phyloP scores from a whole-genome alignment of 2,888 invertebrate species.

The Lithophane socia region DNA sequence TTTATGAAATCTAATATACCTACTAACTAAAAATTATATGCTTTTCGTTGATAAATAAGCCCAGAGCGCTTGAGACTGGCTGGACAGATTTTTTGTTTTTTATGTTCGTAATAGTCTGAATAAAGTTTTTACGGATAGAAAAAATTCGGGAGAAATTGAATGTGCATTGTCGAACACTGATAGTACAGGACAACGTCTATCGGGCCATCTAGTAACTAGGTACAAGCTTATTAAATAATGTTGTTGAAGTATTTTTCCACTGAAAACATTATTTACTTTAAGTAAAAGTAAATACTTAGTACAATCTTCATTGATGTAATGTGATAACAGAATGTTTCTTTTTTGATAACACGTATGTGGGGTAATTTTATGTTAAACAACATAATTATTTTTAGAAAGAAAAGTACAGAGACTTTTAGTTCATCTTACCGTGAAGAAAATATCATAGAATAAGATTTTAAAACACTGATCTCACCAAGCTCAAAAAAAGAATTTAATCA shows the following conservation, averaged over 20 bases:
- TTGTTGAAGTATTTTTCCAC: not conserved
- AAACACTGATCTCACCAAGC: not conserved
- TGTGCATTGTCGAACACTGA: not conserved
- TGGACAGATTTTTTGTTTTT: not conserved
- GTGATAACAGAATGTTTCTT: slow-evolving; percentile 12
- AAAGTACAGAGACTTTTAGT: not conserved
- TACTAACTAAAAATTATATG: no score
- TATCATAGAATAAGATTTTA: not conserved
- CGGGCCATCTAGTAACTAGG: no score
- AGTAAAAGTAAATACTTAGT: slow-evolving; percentile 21
- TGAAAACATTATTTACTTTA: not conserved
- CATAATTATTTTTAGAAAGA: not conserved
- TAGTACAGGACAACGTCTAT: no score
- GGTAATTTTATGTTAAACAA: slow-evolving; percentile 8
- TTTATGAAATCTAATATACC: not conserved
- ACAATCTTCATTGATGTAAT: slow-evolving; percentile 34
- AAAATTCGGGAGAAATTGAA: not conserved
- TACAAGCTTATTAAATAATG: not conserved
- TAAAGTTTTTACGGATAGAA: not conserved
- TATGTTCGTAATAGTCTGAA: not conserved
- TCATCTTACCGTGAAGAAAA: not conserved
- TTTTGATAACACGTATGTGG: slow-evolving; percentile 15
- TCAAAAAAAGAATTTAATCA: not conserved
- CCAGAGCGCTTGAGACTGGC: no score
- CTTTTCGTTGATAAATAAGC: no score